Evolutionary conservation across 1,140 invertebrate genomes (phyloP).

Genomic region (Drosophila funebris): DNA sequence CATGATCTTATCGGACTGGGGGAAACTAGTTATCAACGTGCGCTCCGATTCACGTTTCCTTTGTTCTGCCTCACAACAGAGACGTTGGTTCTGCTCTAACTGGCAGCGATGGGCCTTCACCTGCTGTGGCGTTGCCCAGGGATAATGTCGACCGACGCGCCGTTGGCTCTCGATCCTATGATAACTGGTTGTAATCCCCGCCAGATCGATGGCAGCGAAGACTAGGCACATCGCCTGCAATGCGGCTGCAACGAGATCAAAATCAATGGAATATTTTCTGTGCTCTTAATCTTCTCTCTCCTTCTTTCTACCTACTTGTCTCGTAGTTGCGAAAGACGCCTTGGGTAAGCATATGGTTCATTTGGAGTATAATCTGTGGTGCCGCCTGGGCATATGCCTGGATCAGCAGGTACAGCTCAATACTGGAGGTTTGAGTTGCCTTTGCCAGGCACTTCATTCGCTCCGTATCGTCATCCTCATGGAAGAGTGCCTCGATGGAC

Average conservation of each 20-base stretch:
- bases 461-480: slow-evolving; percentile 84
- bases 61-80: slow-evolving; percentile 52
- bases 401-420: slow-evolving; percentile 89
- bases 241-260: slow-evolving; percentile 86
- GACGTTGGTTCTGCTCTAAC: slow-evolving; percentile 57
- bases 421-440: slow-evolving; percentile 86
- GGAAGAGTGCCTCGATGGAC: slow-evolving; percentile 88
- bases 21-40: slow-evolving; percentile 66
- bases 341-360: slow-evolving; percentile 85
- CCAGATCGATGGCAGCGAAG: slow-evolving; percentile 87
- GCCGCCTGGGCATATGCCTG: slow-evolving; percentile 90
- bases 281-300: background rate
- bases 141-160: slow-evolving; percentile 88
- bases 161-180: slow-evolving; percentile 91
- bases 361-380: slow-evolving; percentile 88
- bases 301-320: slow-evolving; percentile 64
- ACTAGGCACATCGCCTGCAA: slow-evolving; percentile 87
- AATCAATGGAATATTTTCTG: too few relatives aligned
- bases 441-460: slow-evolving; percentile 86
- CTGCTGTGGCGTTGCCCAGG: slow-evolving; percentile 86
- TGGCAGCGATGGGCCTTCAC: slow-evolving; percentile 48
- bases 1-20: slow-evolving; percentile 78
- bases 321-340: slow-evolving; percentile 79
- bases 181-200: slow-evolving; percentile 88
- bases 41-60: slow-evolving; percentile 74